Conservation (phyloP, 2,113 vertebrate genomes). For the Numida meleagris region DNA sequence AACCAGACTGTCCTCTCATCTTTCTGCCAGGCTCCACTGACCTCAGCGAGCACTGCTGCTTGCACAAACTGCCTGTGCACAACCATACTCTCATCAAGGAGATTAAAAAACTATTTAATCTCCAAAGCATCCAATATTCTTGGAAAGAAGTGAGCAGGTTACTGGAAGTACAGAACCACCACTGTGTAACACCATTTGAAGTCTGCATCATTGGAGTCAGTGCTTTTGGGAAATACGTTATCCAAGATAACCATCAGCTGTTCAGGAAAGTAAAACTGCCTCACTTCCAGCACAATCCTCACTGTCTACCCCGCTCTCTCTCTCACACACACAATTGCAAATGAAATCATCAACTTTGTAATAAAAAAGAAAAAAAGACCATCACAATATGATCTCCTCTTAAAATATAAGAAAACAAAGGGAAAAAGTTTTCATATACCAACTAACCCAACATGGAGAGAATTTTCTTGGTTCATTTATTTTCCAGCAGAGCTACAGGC, state of each 20-base stretch:
- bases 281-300: neutral
- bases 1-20: neutral
- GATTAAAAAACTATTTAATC: neutral
- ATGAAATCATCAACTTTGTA: neutral
- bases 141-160: neutral
- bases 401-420: neutral
- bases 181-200: neutral
- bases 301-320: neutral
- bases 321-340: neutral
- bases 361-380: neutral
- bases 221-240: neutral
- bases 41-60: neutral
- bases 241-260: neutral
- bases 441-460: neutral
- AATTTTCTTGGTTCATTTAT: conserved; percentile 27
- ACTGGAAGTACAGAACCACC: neutral
- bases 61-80: neutral
- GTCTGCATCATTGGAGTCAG: neutral
- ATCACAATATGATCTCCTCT: neutral
- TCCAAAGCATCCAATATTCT: neutral
- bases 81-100: neutral
- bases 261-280: neutral
- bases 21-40: neutral
- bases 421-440: neutral
- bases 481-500: conserved; percentile 23